Percentiles rank a stretch among this genome's conserved stretches.
These are phyloP conservation scores for Atta colombica DNA, from an alignment of 1,140 invertebrate species.

Conservation along the genomic window DNA sequence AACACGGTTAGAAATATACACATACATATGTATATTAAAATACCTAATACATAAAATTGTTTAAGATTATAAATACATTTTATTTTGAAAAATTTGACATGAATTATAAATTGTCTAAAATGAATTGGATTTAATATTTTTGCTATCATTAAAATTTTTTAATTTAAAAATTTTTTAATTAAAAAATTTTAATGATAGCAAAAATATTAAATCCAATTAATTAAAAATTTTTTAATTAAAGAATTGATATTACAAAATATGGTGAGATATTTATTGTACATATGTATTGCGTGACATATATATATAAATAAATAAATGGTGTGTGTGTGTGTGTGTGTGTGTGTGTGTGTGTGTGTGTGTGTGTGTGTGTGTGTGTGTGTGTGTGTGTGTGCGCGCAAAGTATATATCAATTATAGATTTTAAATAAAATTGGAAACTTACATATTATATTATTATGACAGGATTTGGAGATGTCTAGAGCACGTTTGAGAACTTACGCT, in stretches of 20 bases:
- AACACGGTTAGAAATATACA: neutral
- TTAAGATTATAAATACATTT: neutral
- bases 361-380: no score
- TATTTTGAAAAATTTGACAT: neutral
- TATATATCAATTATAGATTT: neutral
- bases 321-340: no score
- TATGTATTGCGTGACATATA: no score
- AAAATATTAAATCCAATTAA: no score
- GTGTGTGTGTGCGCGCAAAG: no score
- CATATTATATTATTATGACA: slow-evolving; percentile 56
- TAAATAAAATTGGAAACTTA: slow-evolving; percentile 25
- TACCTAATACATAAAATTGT: neutral
- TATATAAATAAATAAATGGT: no score
- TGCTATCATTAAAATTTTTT: slow-evolving; percentile 17
- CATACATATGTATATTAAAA: neutral
- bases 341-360: no score
- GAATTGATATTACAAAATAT: neutral
- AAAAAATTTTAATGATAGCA: no score
- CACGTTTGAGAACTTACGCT: slow-evolving; percentile 82
- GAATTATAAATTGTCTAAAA: neutral
- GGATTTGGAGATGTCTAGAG: slow-evolving; percentile 82
- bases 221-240: no score
- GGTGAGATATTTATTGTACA: neutral
- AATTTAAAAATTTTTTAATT: no score
- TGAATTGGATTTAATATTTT: neutral